Base-by-base conservation (phyloP, 2,797 vertebrate genomes). In the Sebastes oblongus region DNA sequence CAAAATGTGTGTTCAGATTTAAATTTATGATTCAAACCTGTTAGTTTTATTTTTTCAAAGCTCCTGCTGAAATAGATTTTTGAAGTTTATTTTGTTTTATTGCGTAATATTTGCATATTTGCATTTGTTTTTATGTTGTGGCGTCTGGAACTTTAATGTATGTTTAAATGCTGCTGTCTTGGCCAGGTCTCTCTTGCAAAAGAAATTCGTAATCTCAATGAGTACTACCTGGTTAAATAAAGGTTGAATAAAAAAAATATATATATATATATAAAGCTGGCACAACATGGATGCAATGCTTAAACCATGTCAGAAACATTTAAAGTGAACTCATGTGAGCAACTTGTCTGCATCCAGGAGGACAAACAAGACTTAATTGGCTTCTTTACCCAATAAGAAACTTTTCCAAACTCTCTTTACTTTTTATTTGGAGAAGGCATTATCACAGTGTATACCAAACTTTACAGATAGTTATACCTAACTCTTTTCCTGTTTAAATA, bases 331-430 rank as follows among this genome's bases (percentile, higher is more conserved):
- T 58, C 18, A 3, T 55, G 0, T 5, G 20, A 67, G 54, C 66
- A n/a, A 7, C 3, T 1, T 6, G 64, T n/a, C 54, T 52, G 30
- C 4, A 2, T 4, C 60, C 34, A 8, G 0, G 46, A 52, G 22
- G 32, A 64, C 6, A 69, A 78, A 67, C 65, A 54, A 4, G 8
- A 62, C 1, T 82, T 86, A 83, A 82, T 87, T 82, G 60, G 20
- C 78, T 80, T 7, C 55, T 22, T 34, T 20, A 61, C 77, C 62
- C 76, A 78, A 83, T 80, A 55, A 79, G 71, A 91, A 91, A 89
- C 22, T 89, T 91, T 91, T 88, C 79, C 85, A 82, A 92, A 93
- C 88, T 91, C 80, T 83, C 12, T 39, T 14, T 14, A 39, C 36
- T 39, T 39, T 39, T 39, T 39, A 39, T 39, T 39, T 39, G 36